Evolutionary conservation across 2,113 vertebrate species (phyloP), one percentile per base, ranked within the genome.

Genomic region (Cariama cristata): DNA sequence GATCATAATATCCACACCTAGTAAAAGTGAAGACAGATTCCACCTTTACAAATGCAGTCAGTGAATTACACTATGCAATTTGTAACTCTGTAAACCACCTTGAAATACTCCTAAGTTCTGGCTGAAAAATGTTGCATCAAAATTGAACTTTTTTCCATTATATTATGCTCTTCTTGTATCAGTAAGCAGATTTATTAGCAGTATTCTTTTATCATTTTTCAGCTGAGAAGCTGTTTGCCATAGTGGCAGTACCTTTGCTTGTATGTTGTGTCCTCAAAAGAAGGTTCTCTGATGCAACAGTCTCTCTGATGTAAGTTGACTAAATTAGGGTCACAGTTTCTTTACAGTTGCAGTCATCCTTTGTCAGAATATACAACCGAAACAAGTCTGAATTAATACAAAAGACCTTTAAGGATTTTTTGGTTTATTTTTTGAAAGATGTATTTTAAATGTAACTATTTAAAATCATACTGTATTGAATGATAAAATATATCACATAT

Each of bases 161-260:
- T n/a, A 45, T 49, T 63, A 62, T 11, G 32, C 69, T 93, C 62
- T 88, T 53, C 69, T 90, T 85, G 40, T 88, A 91, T 49, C 87
- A 93, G 74, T 62, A 35, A 68, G 62, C 19, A 94, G 63, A 91
- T 89, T 87, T 88, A 91, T 88, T 79, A 79, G 79, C 33, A 76
- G 13, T 30, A 60, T 45, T 64, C 30, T 72, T 95, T 68, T 19
- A 52, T 33, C 17, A 64, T 85, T 93, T 93, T 82, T 90, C 85
- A 94, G 77, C 44, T 81, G 40, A 60, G 72, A 11, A 26, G 45
- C n/a, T 58, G 35, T 69, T 68, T 75, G 44, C 60, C 14, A 20
- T 32, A 33, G 63, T 79, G 56, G 73, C 56, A 47, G 74, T 49
- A 50, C 40, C 52, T 72, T 71, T 67, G 14, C 30, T 77, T 79